Evolutionary conservation across 2,797 vertebrate species (phyloP).

Genomic region (Glyptemys insculpta): DNA sequence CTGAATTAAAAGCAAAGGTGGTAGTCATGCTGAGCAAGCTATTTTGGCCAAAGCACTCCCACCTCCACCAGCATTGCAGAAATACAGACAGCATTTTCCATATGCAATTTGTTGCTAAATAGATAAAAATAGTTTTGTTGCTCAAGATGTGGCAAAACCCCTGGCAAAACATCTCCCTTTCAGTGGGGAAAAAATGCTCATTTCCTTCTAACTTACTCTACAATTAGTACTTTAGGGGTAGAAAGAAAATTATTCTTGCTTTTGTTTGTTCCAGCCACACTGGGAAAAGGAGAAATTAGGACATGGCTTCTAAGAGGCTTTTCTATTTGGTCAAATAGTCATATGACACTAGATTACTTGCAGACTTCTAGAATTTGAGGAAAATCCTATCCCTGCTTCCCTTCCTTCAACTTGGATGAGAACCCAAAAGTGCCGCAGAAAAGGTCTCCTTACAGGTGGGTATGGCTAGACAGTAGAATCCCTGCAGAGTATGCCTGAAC

Average conservation of each 20-base stretch:
- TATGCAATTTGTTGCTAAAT: background rate
- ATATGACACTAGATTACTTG: background rate
- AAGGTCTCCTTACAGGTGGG: background rate
- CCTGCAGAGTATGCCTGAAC: background rate
- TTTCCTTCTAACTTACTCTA: background rate
- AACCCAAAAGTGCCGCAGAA: background rate
- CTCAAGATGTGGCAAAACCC: slow-evolving; percentile 10
- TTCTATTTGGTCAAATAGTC: background rate
- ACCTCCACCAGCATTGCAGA: background rate
- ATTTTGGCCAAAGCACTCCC: background rate
- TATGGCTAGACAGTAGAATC: background rate
- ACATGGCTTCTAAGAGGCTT: background rate
- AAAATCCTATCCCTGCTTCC: background rate
- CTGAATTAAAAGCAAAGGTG: background rate
- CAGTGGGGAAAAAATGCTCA: background rate
- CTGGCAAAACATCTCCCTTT: background rate
- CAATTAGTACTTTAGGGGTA: background rate
- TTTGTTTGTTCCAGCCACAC: background rate
- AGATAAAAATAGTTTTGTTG: slow-evolving; percentile 29
- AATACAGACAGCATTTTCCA: background rate
- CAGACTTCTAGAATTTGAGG: background rate
- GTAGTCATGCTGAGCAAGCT: slow-evolving; percentile 1
- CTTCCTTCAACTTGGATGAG: background rate
- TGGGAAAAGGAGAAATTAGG: background rate
- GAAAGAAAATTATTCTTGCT: background rate